These are phyloP conservation scores for Spea multiplicata DNA, from an alignment of 2,113 vertebrate species.

Conservation along the genomic window DNA sequence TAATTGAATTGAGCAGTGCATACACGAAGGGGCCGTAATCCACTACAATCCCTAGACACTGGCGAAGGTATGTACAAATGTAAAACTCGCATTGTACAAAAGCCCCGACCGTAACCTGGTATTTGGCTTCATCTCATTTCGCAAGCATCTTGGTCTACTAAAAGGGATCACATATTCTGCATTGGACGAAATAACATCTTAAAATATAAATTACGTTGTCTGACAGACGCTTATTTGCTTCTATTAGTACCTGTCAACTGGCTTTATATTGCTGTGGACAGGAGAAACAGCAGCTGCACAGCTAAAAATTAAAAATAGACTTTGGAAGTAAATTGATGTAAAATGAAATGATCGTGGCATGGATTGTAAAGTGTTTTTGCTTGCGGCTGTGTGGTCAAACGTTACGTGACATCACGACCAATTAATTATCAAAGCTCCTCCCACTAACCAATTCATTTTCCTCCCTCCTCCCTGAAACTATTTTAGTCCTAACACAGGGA, in stretches of 20 bases:
- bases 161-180: neutral
- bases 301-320: slow-evolving; percentile 9
- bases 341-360: neutral
- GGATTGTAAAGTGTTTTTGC: slow-evolving; percentile 6
- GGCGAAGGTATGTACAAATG: too few species aligned
- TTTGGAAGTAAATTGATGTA: neutral
- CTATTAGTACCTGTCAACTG: neutral
- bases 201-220: neutral
- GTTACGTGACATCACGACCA: slow-evolving; percentile 12
- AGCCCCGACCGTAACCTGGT: too few species aligned
- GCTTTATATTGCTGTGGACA: slow-evolving; percentile 1
- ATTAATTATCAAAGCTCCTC: neutral
- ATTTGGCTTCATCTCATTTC: too few species aligned
- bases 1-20: too few species aligned
- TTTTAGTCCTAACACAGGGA: slow-evolving; percentile 42
- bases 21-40: too few species aligned
- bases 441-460: neutral
- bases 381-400: neutral
- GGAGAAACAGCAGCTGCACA: slow-evolving; percentile 1
- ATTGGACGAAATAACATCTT: neutral
- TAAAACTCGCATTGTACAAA: too few species aligned
- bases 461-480: slow-evolving; percentile 39
- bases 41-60: too few species aligned
- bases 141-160: too few species aligned
- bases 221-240: neutral